Percentiles rank a stretch among this genome's conserved stretches.
Evolutionary conservation across 2,113 vertebrate genomes (phyloP).

Genomic region (Myotis yumanensis): DNA sequence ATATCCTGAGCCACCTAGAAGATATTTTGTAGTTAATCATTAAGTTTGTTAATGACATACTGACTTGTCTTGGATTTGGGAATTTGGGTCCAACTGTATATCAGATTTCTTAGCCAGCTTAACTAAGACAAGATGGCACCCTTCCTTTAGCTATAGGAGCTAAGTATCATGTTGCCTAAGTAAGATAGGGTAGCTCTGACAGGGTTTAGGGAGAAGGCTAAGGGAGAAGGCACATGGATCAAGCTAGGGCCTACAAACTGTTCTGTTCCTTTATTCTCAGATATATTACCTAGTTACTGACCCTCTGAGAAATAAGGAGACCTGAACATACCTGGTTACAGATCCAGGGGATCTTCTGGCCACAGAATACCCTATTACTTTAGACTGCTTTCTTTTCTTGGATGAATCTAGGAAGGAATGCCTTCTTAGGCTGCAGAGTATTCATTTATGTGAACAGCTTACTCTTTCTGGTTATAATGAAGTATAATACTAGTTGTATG

Average conservation of each 20-base stretch:
- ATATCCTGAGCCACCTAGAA: background rate
- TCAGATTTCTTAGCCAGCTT: background rate
- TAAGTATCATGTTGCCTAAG: background rate
- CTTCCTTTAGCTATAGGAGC: constrained; percentile 11
- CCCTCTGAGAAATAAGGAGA: background rate
- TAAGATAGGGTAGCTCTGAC: background rate
- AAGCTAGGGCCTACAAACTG: background rate
- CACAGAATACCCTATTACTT: background rate
- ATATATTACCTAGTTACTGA: background rate
- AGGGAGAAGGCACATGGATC: background rate
- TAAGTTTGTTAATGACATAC: background rate
- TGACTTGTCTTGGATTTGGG: constrained; percentile 17
- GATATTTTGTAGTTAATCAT: background rate
- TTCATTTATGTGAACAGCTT: background rate
- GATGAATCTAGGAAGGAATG: background rate
- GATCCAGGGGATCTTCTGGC: background rate
- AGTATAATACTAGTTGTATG: background rate
- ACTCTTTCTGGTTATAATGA: background rate
- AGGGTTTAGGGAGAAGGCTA: background rate
- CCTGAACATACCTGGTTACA: background rate
- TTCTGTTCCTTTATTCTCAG: constrained; percentile 44
- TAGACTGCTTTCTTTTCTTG: constrained; percentile 33
- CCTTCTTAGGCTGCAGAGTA: background rate
- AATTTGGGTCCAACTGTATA: background rate
- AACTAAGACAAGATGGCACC: background rate